Evolutionary conservation across 1,140 invertebrate species (phyloP).

Genomic region (Drosophila orena): DNA sequence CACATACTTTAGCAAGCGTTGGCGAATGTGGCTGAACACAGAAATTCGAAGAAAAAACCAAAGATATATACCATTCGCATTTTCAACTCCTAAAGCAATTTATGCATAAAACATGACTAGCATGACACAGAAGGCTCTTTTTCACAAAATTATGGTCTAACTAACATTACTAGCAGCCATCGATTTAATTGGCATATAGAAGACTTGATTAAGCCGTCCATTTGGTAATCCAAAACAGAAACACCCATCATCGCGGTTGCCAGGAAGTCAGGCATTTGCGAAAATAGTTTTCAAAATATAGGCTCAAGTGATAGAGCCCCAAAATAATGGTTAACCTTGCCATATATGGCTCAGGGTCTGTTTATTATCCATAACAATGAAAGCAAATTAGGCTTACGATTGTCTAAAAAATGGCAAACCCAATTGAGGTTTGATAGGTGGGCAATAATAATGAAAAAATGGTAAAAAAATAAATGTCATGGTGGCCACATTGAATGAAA

Average conservation of each 20-base stretch:
- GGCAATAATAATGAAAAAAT: conserved; percentile 22
- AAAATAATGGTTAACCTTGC: conserved; percentile 51
- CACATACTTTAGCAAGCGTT: not conserved
- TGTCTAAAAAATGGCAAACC: conserved; percentile 59
- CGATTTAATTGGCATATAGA: conserved; percentile 71
- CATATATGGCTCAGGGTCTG: conserved; percentile 61
- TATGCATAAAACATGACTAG: conserved; percentile 63
- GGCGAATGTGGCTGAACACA: not conserved
- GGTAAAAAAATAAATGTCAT: conserved; percentile 56
- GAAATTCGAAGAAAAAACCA: no score
- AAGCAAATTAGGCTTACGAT: conserved; percentile 60
- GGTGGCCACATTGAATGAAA: conserved; percentile 35
- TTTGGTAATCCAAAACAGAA: conserved; percentile 32
- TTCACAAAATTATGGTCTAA: conserved; percentile 44
- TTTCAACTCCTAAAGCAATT: conserved; percentile 35
- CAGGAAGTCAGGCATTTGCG: conserved; percentile 26
- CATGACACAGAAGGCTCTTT: conserved; percentile 21
- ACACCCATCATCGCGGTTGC: conserved; percentile 10
- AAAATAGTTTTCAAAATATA: conserved; percentile 24
- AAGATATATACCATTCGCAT: not conserved
- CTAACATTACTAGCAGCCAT: conserved; percentile 49
- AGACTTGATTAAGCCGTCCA: conserved; percentile 58
- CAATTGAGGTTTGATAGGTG: conserved; percentile 58
- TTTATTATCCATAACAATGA: conserved; percentile 50
- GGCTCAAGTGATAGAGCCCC: conserved; percentile 5